Percentiles rank a stretch among this genome's conserved stretches.
Conservation (phyloP, 1,140 invertebrate species). For the Battus philenor region DNA sequence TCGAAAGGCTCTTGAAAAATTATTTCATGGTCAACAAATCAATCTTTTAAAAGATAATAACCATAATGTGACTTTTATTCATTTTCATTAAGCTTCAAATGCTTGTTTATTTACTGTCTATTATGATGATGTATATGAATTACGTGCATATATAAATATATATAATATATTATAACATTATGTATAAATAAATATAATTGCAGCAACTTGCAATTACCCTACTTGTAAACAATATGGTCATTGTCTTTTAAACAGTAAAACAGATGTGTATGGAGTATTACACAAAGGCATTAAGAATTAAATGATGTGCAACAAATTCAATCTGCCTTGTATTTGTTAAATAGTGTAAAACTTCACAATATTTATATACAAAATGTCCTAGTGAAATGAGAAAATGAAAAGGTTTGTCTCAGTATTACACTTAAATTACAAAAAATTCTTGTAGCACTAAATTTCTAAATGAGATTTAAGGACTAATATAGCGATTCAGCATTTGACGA, state of each 20-base stretch:
- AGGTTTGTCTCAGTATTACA: constrained; percentile 32
- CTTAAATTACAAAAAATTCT: constrained; percentile 43
- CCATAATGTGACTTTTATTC: constrained; percentile 13
- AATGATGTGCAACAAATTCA: no score
- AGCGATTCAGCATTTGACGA: constrained; percentile 89
- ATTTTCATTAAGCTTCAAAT: no score
- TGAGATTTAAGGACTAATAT: constrained; percentile 79
- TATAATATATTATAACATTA: no score
- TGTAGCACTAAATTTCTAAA: constrained; percentile 35
- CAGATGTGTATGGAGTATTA: no score
- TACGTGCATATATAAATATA: no score
- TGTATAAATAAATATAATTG: no score
- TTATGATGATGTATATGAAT: no score
- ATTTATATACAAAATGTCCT: constrained; percentile 22
- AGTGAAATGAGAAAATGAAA: constrained; percentile 50
- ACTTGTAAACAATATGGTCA: no score
- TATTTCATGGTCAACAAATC: constrained; percentile 24
- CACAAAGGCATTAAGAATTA: no score
- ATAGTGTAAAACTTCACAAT: constrained; percentile 1
- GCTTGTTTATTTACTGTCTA: no score
- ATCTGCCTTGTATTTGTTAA: background rate
- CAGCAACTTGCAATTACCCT: no score
- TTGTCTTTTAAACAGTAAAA: no score
- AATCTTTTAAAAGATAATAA: constrained; percentile 10
- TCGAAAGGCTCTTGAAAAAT: constrained; percentile 35